phyloP scores from a whole-genome alignment of 1,140 invertebrate species.

The Probaryconus sp. region DNA sequence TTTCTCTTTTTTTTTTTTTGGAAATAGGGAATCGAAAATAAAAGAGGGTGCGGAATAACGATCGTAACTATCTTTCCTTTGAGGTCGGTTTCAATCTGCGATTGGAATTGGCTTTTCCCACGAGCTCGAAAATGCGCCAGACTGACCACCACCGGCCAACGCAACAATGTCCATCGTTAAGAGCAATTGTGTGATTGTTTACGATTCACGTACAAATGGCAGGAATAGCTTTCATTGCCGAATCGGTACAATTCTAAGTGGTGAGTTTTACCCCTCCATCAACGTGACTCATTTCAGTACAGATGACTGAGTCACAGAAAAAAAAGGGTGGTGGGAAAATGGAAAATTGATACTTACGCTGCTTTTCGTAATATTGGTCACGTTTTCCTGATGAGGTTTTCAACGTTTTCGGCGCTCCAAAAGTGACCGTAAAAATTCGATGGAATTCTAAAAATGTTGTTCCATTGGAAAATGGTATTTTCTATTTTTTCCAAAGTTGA shows the following conservation, averaged over 20 bases:
- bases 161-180: slow-evolving; percentile 61
- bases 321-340: neutral
- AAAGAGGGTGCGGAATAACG: slow-evolving; percentile 32
- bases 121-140: slow-evolving; percentile 54
- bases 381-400: neutral
- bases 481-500: too few species aligned
- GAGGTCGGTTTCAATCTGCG: slow-evolving; percentile 48
- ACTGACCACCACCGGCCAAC: slow-evolving; percentile 63
- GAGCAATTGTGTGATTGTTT: slow-evolving; percentile 59
- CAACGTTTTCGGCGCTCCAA: neutral
- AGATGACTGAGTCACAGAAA: neutral
- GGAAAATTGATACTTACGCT: slow-evolving; percentile 24
- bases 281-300: slow-evolving; percentile 12
- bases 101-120: slow-evolving; percentile 60
- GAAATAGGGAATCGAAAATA: too few species aligned
- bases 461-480: too few species aligned
- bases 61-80: slow-evolving; percentile 53
- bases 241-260: slow-evolving; percentile 25
- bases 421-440: too few species aligned
- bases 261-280: slow-evolving; percentile 27
- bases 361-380: neutral
- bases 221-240: slow-evolving; percentile 22
- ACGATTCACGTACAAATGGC: slow-evolving; percentile 59
- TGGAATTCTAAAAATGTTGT: too few species aligned
- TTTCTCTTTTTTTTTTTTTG: too few species aligned